Percentiles rank a stretch among this genome's conserved stretches.
Conservation (phyloP, 2,797 vertebrate genomes). For the Parauchenoglanis punctatus region DNA sequence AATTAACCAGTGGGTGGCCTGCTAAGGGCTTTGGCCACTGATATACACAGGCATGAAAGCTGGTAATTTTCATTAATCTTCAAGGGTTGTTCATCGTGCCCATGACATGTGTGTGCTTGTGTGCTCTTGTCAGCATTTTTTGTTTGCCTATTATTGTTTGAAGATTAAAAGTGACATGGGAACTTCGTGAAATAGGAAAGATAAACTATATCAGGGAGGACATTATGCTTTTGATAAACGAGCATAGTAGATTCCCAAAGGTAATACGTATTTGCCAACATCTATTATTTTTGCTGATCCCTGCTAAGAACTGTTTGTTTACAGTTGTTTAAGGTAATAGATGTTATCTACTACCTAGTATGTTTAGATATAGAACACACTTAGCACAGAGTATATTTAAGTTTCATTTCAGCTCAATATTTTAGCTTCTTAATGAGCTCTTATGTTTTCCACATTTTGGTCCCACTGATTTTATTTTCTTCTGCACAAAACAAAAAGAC, state of each 20-base stretch:
- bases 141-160: neutral
- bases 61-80: neutral
- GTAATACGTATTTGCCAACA: neutral
- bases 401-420: neutral
- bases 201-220: neutral
- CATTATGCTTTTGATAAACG: conserved; percentile 21
- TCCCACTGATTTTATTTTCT: neutral
- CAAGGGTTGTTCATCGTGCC: neutral
- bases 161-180: conserved; percentile 20
- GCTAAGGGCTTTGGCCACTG: conserved; percentile 32
- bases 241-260: neutral
- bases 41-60: conserved; percentile 36
- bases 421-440: neutral
- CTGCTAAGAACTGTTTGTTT: conserved; percentile 10
- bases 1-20: conserved; percentile 37
- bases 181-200: neutral
- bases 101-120: neutral
- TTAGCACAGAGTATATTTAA: neutral
- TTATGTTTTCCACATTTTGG: neutral
- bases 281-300: conserved; percentile 22
- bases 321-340: conserved; percentile 29
- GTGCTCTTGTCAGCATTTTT: neutral
- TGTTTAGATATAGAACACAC: neutral
- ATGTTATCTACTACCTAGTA: conserved; percentile 18
- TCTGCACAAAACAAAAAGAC: conserved; percentile 48